phyloP scores from a whole-genome alignment of 2,113 vertebrate species.

The Hemibagrus wyckioides region DNA sequence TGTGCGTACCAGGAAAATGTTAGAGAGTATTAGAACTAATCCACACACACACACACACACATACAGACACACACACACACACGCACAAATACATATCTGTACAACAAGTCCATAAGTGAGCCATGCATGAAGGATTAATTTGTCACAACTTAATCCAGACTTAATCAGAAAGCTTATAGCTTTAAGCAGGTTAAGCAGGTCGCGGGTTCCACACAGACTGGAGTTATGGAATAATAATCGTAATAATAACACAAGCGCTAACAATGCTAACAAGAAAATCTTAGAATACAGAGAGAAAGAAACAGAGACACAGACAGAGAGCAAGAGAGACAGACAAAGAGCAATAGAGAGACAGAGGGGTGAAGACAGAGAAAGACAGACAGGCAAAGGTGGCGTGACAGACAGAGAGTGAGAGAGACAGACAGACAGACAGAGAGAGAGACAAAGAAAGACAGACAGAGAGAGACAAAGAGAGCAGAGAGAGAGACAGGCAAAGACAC shows the following conservation, averaged over 20 bases:
- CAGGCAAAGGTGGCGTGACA: no score
- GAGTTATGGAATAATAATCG: neutral
- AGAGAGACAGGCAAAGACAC: no score
- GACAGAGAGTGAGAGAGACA: no score
- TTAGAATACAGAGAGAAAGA: neutral
- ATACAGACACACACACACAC: conserved; percentile 27
- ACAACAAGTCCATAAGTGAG: neutral
- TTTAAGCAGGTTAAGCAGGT: conserved; percentile 19
- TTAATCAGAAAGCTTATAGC: conserved; percentile 23
- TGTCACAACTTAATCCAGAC: neutral
- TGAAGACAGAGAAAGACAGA: no score
- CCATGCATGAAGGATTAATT: neutral
- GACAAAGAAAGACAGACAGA: no score
- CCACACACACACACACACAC: conserved; percentile 27
- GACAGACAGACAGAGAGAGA: no score
- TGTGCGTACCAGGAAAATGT: neutral
- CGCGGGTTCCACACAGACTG: neutral
- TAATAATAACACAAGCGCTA: neutral
- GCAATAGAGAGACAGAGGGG: no score
- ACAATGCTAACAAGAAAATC: neutral
- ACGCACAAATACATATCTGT: conserved; percentile 23
- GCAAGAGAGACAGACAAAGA: neutral
- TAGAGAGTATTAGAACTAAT: neutral
- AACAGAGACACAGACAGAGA: neutral
- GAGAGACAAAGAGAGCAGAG: no score